These are phyloP conservation scores for Spheniscus humboldti DNA, from an alignment of 2,797 vertebrate genomes.

Conservation along the genomic window DNA sequence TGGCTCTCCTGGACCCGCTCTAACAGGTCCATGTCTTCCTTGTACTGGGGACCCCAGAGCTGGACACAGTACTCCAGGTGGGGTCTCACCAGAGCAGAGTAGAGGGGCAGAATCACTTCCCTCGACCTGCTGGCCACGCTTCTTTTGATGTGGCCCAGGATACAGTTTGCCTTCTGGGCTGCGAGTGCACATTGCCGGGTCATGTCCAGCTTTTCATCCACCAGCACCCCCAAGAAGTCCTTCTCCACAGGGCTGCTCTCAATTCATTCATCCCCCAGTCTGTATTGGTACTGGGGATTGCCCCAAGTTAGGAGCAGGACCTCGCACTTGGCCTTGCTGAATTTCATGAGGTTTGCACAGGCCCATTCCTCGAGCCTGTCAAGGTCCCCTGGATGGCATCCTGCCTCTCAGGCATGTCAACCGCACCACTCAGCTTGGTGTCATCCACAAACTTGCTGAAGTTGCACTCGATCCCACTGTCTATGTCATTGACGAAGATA, in stretches of 20 bases:
- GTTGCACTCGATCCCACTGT: not conserved
- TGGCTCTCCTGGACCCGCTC: not conserved
- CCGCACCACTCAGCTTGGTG: not conserved
- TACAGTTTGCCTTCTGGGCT: not conserved
- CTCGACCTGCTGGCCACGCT: rapidly evolving
- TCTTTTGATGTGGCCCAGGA: not conserved
- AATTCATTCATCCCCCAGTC: not conserved
- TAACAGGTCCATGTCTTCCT: too few relatives aligned
- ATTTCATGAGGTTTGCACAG: not conserved
- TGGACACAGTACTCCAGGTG: not conserved
- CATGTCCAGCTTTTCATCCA: not conserved
- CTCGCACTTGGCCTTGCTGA: not conserved
- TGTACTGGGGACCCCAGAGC: not conserved
- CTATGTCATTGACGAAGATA: not conserved
- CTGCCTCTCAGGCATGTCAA: rapidly evolving
- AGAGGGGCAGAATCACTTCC: not conserved
- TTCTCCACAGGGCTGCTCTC: not conserved
- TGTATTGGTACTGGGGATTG: not conserved
- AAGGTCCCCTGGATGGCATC: not conserved
- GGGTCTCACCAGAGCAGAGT: not conserved
- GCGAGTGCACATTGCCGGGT: rapidly evolving
- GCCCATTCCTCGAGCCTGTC: not conserved
- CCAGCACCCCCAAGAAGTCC: not conserved
- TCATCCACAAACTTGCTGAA: not conserved
- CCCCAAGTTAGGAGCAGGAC: not conserved